Percentiles rank a stretch among this genome's conserved stretches.
These are phyloP conservation scores for Drosophila sturtevanti DNA, from an alignment of 1,140 invertebrate species.

Conservation along the genomic window DNA sequence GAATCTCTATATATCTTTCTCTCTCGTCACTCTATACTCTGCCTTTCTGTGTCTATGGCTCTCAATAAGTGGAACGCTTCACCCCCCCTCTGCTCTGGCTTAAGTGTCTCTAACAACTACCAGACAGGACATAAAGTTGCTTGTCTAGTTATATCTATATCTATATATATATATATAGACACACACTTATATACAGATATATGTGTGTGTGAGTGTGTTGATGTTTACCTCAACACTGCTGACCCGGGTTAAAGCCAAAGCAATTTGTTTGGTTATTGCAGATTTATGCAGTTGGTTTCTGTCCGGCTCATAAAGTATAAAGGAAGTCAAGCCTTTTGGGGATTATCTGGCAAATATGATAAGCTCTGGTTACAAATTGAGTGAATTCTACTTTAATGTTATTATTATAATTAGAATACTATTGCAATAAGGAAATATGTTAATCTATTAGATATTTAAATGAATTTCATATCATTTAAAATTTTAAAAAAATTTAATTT, in stretches of 20 bases:
- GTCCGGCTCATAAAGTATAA: conserved; percentile 30
- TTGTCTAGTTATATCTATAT: conserved; percentile 7
- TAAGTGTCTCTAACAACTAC: conserved; percentile 65
- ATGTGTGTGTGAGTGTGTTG: conserved; percentile 17
- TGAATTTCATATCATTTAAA: too few species aligned
- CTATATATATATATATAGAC: neutral
- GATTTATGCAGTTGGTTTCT: conserved; percentile 28
- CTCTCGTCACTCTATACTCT: conserved; percentile 9
- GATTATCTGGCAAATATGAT: conserved; percentile 19
- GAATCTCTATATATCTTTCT: neutral
- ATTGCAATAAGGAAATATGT: too few species aligned
- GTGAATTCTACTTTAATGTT: neutral
- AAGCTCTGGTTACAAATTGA: conserved; percentile 21
- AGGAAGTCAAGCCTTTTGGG: conserved; percentile 4
- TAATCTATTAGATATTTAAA: too few species aligned
- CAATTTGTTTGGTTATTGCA: conserved; percentile 44
- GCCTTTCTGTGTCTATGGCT: conserved; percentile 46
- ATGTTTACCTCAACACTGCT: conserved; percentile 17
- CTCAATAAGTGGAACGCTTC: conserved; percentile 64
- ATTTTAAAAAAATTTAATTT: too few species aligned
- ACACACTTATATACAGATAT: neutral
- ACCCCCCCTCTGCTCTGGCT: conserved; percentile 57
- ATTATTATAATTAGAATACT: too few species aligned
- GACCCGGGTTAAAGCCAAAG: conserved; percentile 24
- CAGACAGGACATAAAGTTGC: conserved; percentile 34